phyloP scores from a whole-genome alignment of 2,797 vertebrate species.

The Chrysocyon brachyurus region DNA sequence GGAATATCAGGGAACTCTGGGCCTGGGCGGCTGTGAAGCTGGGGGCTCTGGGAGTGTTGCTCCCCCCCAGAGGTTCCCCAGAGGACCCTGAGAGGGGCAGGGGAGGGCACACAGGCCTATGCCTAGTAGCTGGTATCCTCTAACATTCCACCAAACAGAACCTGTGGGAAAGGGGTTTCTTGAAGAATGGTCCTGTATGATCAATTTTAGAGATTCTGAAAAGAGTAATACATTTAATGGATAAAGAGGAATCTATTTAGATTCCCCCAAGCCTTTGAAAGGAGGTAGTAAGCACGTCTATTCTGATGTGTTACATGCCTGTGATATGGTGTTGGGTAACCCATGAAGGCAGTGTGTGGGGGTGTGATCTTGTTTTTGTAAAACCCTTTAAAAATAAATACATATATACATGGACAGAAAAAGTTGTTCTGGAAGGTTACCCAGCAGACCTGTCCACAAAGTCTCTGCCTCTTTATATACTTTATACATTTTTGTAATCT shows the following conservation, averaged over 20 bases:
- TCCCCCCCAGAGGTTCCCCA: neutral
- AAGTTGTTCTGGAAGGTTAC: neutral
- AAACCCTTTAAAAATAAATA: conserved; percentile 40
- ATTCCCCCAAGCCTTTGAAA: neutral
- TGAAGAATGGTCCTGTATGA: neutral
- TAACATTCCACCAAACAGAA: neutral
- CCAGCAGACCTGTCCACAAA: neutral
- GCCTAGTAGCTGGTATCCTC: neutral
- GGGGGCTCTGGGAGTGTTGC: neutral
- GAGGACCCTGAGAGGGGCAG: neutral
- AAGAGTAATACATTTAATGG: neutral
- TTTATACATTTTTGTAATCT: conserved; percentile 36
- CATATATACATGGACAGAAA: neutral
- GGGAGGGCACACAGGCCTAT: neutral
- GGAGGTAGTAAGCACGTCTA: neutral
- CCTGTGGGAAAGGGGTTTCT: neutral
- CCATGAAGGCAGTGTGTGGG: neutral
- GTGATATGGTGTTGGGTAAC: neutral
- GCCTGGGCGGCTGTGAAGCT: neutral
- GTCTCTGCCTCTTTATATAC: neutral
- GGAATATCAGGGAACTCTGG: neutral
- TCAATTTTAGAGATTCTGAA: conserved; percentile 23
- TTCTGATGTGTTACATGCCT: neutral
- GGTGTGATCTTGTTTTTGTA: neutral
- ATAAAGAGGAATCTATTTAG: neutral